These are phyloP conservation scores for Boloria euphrosyne DNA, from an alignment of 2,888 invertebrate species.

Conservation along the genomic window DNA sequence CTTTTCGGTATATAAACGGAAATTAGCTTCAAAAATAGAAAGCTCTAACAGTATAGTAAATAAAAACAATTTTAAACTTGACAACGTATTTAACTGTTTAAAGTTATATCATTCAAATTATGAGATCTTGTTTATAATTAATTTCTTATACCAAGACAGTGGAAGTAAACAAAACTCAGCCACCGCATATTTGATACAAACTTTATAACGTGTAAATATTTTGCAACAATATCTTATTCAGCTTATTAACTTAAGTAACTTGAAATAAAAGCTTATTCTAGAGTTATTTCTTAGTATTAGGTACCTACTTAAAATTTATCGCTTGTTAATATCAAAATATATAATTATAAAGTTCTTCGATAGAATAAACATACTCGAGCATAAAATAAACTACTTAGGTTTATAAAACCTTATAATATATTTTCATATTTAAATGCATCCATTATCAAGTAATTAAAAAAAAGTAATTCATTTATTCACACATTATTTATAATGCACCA, in stretches of 20 bases:
- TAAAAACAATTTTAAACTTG: conserved; percentile 1
- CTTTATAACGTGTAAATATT: conserved; percentile 20
- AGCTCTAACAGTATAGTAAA: not conserved
- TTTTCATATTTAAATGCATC: too few species aligned
- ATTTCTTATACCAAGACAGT: conserved; percentile 23
- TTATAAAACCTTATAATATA: too few species aligned
- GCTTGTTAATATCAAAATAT: not conserved
- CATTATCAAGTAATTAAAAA: too few species aligned
- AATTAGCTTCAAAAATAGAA: too few species aligned
- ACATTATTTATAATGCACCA: too few species aligned
- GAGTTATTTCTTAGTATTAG: not conserved
- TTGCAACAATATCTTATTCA: conserved; percentile 19
- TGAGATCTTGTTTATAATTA: conserved; percentile 17
- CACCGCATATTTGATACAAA: conserved; percentile 21
- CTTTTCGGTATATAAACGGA: too few species aligned
- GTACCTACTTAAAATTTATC: not conserved
- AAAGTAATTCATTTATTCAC: too few species aligned
- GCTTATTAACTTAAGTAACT: conserved; percentile 13
- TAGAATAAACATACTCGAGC: too few species aligned
- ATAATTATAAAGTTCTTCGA: too few species aligned
- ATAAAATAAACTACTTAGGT: too few species aligned
- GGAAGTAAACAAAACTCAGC: conserved; percentile 11
- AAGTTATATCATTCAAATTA: conserved; percentile 9
- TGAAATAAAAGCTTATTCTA: conserved; percentile 11
- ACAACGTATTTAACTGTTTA: not conserved